These are phyloP conservation scores for Xylota sylvarum DNA, from an alignment of 2,888 invertebrate genomes.

Conservation along the genomic window DNA sequence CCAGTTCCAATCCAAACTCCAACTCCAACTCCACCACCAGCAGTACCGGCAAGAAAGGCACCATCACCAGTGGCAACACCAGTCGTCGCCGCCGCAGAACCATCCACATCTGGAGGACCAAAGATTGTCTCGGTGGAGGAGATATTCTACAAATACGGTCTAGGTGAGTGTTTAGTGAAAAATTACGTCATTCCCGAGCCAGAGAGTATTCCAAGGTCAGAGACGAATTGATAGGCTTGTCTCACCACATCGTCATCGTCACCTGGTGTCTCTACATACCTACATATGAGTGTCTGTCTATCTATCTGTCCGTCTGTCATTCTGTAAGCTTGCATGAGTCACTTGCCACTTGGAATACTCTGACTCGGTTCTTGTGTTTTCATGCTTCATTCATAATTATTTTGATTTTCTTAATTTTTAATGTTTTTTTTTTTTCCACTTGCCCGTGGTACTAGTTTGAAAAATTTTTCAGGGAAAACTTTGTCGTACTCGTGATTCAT, in stretches of 20 bases:
- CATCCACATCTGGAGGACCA: slow-evolving; percentile 55
- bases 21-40: slow-evolving; percentile 45
- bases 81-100: slow-evolving; percentile 26
- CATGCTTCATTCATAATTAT: slow-evolving; percentile 42
- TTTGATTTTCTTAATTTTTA: slow-evolving; percentile 40
- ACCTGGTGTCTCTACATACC: slow-evolving; percentile 34
- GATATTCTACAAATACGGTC: slow-evolving; percentile 88
- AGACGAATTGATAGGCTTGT: slow-evolving; percentile 24
- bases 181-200: slow-evolving; percentile 67
- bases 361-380: neutral
- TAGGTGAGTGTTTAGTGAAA: slow-evolving; percentile 86
- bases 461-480: slow-evolving; percentile 14
- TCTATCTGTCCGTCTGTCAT: slow-evolving; percentile 30
- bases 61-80: slow-evolving; percentile 68
- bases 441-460: neutral
- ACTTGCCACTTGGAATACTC: slow-evolving; percentile 25
- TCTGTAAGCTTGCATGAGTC: slow-evolving; percentile 44
- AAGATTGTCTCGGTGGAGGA: slow-evolving; percentile 86
- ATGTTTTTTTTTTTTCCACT: slow-evolving; percentile 31
- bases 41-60: slow-evolving; percentile 68
- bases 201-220: slow-evolving; percentile 74
- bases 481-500: slow-evolving; percentile 49
- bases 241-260: slow-evolving; percentile 33
- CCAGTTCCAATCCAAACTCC: slow-evolving; percentile 46
- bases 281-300: slow-evolving; percentile 28